These are phyloP conservation scores for Grammomys dolichurus DNA, from an alignment of 2,113 vertebrate genomes.

Conservation along the genomic window DNA sequence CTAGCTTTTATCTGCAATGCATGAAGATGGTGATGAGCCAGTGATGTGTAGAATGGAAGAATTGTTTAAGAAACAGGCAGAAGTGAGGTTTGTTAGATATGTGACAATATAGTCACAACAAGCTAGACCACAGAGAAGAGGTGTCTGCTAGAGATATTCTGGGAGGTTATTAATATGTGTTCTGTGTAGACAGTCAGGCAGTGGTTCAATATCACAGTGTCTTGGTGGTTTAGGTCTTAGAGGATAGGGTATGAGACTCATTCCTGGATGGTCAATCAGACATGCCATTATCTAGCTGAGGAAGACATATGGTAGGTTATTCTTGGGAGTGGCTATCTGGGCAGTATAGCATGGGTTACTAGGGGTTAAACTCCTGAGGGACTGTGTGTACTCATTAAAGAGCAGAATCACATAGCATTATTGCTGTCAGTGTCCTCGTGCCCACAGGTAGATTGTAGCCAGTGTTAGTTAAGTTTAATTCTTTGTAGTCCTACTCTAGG, in stretches of 20 bases:
- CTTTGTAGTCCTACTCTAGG: not conserved
- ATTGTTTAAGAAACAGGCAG: not conserved
- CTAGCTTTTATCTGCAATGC: not conserved
- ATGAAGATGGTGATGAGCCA: not conserved
- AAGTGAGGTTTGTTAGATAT: too few species aligned
- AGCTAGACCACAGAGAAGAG: not conserved
- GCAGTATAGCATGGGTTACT: not conserved
- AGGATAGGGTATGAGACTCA: not conserved
- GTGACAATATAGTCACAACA: too few species aligned
- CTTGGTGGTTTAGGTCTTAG: not conserved
- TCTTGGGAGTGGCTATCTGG: not conserved
- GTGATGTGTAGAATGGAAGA: not conserved
- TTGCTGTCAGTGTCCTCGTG: too few species aligned
- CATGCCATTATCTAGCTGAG: not conserved
- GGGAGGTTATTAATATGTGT: too few species aligned
- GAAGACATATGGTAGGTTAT: not conserved
- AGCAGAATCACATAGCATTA: not conserved
- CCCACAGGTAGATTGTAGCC: not conserved
- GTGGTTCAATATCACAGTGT: not conserved
- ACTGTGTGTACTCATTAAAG: not conserved
- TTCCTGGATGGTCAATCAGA: not conserved
- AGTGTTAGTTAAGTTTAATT: not conserved
- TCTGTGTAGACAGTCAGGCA: too few species aligned
- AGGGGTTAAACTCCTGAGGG: not conserved
- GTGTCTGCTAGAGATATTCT: not conserved